phyloP scores from a whole-genome alignment of 2,113 vertebrate genomes.

The Pungitius pungitius region DNA sequence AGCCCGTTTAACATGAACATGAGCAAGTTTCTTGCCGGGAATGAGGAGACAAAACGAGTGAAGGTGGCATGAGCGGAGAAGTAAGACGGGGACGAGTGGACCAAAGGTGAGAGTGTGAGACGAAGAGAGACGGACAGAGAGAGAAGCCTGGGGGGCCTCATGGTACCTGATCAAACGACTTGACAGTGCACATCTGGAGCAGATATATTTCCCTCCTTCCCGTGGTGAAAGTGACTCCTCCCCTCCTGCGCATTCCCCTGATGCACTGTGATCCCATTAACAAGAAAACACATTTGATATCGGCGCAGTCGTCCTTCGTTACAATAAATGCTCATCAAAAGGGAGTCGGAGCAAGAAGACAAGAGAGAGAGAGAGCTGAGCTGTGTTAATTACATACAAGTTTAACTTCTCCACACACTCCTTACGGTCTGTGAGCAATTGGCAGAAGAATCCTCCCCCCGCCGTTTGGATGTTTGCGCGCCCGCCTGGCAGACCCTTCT shows the following conservation, averaged over 20 bases:
- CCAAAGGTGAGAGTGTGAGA: constrained; percentile 7
- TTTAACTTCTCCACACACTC: constrained; percentile 48
- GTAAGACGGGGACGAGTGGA: background rate
- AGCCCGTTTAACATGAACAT: constrained; percentile 18
- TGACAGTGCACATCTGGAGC: constrained; percentile 73
- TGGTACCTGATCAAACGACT: constrained; percentile 66
- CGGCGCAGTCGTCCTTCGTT: constrained; percentile 28
- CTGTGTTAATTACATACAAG: constrained; percentile 47
- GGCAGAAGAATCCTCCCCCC: constrained; percentile 35
- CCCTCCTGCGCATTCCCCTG: constrained; percentile 31
- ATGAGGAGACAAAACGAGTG: constrained; percentile 23
- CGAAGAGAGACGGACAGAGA: constrained; percentile 20
- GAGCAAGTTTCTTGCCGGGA: constrained; percentile 15
- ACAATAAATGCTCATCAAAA: constrained; percentile 47
- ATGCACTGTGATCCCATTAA: constrained; percentile 39
- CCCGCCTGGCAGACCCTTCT: constrained; percentile 46
- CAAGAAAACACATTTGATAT: constrained; percentile 50
- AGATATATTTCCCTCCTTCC: constrained; percentile 49
- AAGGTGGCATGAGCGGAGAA: background rate
- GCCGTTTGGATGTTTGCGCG: constrained; percentile 49
- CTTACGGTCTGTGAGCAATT: constrained; percentile 40
- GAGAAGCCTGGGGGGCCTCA: constrained; percentile 30
- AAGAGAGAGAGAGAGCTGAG: constrained; percentile 44
- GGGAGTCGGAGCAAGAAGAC: constrained; percentile 15
- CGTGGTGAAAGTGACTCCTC: constrained; percentile 9